These are phyloP conservation scores for Aricia artaxerxes DNA, from an alignment of 2,888 invertebrate genomes.

Conservation along the genomic window DNA sequence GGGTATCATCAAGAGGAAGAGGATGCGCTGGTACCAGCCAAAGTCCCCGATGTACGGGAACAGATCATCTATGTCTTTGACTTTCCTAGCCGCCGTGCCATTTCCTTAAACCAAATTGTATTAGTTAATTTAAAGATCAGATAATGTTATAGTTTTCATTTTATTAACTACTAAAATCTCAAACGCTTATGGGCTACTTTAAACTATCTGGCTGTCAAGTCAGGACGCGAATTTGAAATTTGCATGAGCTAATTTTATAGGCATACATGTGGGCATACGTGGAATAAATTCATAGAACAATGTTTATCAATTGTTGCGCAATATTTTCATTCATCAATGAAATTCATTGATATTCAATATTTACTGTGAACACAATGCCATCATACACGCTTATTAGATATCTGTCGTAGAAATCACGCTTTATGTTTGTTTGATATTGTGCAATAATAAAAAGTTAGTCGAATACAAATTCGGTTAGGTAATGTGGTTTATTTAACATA, in stretches of 20 bases:
- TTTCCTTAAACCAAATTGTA: constrained; percentile 35
- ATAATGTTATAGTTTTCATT: too few species aligned
- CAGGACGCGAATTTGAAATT: too few species aligned
- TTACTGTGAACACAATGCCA: background rate
- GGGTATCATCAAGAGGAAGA: constrained; percentile 72
- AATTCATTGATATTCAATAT: constrained; percentile 13
- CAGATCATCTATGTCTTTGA: constrained; percentile 68
- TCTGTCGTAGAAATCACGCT: background rate
- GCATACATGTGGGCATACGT: too few species aligned
- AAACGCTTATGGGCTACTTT: too few species aligned
- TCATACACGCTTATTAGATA: background rate
- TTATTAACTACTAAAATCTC: too few species aligned
- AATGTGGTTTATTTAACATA: background rate
- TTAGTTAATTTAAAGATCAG: too few species aligned
- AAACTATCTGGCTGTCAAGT: too few species aligned
- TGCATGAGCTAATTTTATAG: too few species aligned
- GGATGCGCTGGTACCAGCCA: constrained; percentile 71
- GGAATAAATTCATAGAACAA: too few species aligned
- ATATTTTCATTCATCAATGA: background rate
- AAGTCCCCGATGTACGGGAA: constrained; percentile 68
- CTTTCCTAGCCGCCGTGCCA: constrained; percentile 34
- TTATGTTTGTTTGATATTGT: background rate
- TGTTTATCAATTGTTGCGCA: background rate
- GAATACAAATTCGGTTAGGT: background rate
- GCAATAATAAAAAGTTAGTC: background rate